phyloP scores from a whole-genome alignment of 2,113 vertebrate species.

The Cisticola juncidis region DNA sequence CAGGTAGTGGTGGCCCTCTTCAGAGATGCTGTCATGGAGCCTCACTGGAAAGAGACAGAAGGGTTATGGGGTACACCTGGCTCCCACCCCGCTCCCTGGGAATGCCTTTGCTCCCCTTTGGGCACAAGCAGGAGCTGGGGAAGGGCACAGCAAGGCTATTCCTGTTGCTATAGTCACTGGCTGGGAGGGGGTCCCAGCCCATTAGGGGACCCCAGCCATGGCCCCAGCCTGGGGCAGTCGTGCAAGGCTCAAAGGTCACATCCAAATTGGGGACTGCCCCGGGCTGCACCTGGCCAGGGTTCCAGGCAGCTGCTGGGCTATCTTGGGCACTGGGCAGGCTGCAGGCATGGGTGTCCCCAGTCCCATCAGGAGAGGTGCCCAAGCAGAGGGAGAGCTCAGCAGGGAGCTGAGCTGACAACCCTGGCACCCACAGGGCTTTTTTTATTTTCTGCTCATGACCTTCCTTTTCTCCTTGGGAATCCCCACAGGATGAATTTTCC shows the following conservation, averaged over 20 bases:
- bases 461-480: constrained; percentile 4
- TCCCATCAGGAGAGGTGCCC: background rate
- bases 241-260: background rate
- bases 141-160: background rate
- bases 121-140: background rate
- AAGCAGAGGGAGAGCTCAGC: background rate
- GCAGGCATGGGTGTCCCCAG: background rate
- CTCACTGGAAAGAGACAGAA: constrained; percentile 72
- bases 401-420: background rate
- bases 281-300: background rate
- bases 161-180: background rate
- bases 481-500: background rate
- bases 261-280: background rate
- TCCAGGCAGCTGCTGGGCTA: constrained; percentile 21
- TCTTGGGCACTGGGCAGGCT: background rate
- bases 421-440: background rate
- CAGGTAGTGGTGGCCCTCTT: constrained; percentile 85
- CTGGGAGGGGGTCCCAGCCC: background rate
- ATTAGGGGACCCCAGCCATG: background rate
- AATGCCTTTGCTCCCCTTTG: background rate
- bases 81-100: fast-evolving
- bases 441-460: background rate
- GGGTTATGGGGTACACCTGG: background rate
- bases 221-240: background rate
- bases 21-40: constrained; percentile 83